Evolutionary conservation across 1,140 invertebrate genomes (phyloP), one percentile per base, ranked within the genome.

Genomic region (Panagrolaimus sp.): DNA sequence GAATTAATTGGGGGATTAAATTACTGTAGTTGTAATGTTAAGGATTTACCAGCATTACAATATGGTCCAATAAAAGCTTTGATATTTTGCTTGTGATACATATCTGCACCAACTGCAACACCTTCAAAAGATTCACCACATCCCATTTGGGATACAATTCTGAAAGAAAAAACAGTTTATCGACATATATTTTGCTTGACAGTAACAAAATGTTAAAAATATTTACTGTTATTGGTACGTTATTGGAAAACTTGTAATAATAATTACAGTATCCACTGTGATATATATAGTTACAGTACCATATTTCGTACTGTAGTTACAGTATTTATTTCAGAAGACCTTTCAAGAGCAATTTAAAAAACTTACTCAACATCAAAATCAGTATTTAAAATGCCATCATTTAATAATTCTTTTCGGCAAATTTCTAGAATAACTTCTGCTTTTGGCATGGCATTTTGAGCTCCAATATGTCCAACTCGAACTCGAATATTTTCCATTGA

Each of bases 391-490:
- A 81, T 65, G 4, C 79, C 79, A 26, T 78, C 73, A 43, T 76
- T 74, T 62, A 65, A 73, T 43, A 81, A 66, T 65, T 82, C 78
- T 38, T 71, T 72, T 12, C 81, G 69, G n/a, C 77, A 78, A 45
- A 81, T 70, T 24, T 76, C 78, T 48, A 81, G 64, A 43, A 81
- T 77, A 43, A 66, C 67, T 52, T 80, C 79, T 38, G 78, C 76
- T 47, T 80, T 82, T 24, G 80, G 78, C 80, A 81, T 74, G 17
- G 74, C 80, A 62, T 78, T 76, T 24, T 82, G 62, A 28, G 79
- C 79, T 38, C 79, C 79, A 48, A 81, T 81, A 68, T 81, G 79
- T 9, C 79, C 79, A 26, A 80, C 65, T 63, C 74, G 74, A n/a
- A 79, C 62, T 55, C 64, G 73, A 21, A 64, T 26, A 12, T 44